Evolutionary conservation across 2,888 invertebrate species (phyloP).

Genomic region (Phasia obesa): DNA sequence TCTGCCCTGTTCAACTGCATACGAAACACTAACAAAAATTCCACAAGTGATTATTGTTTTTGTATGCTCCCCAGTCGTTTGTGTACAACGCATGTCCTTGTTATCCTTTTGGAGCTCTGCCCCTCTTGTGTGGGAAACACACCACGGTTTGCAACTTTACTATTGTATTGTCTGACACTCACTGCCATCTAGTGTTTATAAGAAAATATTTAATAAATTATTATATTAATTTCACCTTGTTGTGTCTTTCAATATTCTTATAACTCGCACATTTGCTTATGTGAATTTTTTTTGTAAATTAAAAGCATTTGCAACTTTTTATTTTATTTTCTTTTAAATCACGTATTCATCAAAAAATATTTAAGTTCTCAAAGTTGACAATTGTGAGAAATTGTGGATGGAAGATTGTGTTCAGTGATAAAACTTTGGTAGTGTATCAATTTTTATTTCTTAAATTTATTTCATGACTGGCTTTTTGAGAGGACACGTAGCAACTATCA

Average conservation of each 20-base stretch:
- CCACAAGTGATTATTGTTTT: constrained; percentile 40
- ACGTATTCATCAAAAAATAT: constrained; percentile 63
- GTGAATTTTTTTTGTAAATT: constrained; percentile 14
- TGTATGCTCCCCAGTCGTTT: constrained; percentile 40
- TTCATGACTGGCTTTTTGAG: constrained; percentile 6
- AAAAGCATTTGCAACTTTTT: constrained; percentile 9
- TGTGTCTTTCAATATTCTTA: neutral
- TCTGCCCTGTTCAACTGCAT: constrained; percentile 46
- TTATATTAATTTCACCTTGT: constrained; percentile 28
- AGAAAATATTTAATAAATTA: neutral
- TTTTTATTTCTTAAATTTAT: constrained; percentile 14
- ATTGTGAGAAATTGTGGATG: constrained; percentile 60
- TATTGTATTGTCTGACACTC: neutral
- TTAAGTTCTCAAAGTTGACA: constrained; percentile 57
- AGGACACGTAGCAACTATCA: constrained; percentile 43
- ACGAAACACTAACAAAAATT: constrained; percentile 61
- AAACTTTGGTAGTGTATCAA: constrained; percentile 16
- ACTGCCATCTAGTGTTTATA: constrained; percentile 61
- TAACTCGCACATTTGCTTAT: constrained; percentile 1
- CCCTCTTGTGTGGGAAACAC: constrained; percentile 43
- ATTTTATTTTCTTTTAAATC: constrained; percentile 28
- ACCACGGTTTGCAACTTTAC: constrained; percentile 63
- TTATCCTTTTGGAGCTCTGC: constrained; percentile 56
- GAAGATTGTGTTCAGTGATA: constrained; percentile 54
- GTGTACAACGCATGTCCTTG: constrained; percentile 65